phyloP scores from a whole-genome alignment of 2,888 invertebrate genomes.

The Nephrotoma guestfalica region DNA sequence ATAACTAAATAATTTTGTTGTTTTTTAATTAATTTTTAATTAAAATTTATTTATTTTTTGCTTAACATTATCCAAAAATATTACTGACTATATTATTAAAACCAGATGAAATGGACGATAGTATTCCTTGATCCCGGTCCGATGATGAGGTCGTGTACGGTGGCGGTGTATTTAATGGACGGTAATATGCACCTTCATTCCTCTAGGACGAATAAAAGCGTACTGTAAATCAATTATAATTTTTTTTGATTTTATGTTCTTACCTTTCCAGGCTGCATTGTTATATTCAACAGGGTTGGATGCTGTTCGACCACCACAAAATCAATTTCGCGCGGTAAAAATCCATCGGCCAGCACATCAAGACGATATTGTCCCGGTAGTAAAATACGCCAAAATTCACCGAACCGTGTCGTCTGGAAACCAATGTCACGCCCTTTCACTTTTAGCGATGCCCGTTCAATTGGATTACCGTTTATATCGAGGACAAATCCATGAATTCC shows the following conservation, averaged over 20 bases:
- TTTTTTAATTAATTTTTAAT: background rate
- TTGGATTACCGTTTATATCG: conserved; percentile 60
- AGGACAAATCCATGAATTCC: conserved; percentile 80
- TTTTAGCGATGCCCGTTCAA: conserved; percentile 63
- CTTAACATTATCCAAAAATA: conserved; percentile 47
- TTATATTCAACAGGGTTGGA: conserved; percentile 72
- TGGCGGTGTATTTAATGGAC: conserved; percentile 39
- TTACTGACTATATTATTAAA: conserved; percentile 64
- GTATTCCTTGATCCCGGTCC: conserved; percentile 42
- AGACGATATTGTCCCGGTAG: conserved; percentile 75
- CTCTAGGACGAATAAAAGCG: conserved; percentile 35
- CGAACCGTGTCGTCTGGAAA: conserved; percentile 74
- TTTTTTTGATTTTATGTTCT: background rate
- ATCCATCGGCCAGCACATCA: conserved; percentile 76
- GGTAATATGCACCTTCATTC: conserved; percentile 50
- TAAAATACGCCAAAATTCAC: conserved; percentile 90
- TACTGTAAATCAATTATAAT: background rate
- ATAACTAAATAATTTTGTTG: background rate
- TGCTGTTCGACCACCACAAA: conserved; percentile 76
- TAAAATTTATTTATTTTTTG: conserved; percentile 1
- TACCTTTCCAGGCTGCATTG: conserved; percentile 66
- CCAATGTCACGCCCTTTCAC: conserved; percentile 71
- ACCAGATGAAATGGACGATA: conserved; percentile 62
- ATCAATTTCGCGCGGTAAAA: conserved; percentile 66
- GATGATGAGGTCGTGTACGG: conserved; percentile 24